These are phyloP conservation scores for Heliconius ethilla DNA, from an alignment of 2,888 invertebrate species.

Conservation along the genomic window DNA sequence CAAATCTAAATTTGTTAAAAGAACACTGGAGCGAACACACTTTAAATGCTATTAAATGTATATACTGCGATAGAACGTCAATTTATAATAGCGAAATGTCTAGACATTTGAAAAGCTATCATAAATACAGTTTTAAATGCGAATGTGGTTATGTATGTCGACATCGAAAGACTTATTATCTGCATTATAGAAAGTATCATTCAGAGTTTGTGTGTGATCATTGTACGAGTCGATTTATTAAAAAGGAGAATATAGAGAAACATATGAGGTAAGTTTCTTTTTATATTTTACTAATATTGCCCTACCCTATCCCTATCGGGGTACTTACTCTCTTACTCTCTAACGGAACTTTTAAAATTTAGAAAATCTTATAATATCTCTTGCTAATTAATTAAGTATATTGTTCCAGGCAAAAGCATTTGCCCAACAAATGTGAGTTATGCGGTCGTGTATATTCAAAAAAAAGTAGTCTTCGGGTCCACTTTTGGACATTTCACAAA, in stretches of 20 bases:
- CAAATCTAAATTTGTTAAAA: background rate
- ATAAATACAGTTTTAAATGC: background rate
- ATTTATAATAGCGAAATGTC: background rate
- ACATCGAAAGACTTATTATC: background rate
- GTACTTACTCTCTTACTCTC: too few species aligned
- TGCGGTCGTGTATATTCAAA: constrained; percentile 50
- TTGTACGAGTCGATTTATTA: background rate
- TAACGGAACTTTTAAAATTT: too few species aligned
- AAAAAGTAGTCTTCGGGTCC: constrained; percentile 47
- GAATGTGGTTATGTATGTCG: constrained; percentile 4
- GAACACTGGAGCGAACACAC: constrained; percentile 8
- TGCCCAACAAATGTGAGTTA: constrained; percentile 50
- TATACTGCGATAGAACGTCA: constrained; percentile 1
- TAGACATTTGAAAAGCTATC: background rate
- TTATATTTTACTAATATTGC: too few species aligned
- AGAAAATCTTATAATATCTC: too few species aligned
- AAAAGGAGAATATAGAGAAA: constrained; percentile 1
- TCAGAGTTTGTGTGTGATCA: constrained; percentile 1
- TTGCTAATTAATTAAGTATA: too few species aligned
- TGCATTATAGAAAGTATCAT: constrained; percentile 5
- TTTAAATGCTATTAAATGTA: background rate
- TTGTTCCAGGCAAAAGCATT: constrained; percentile 53
- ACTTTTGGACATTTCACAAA: constrained; percentile 50
- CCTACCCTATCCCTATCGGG: too few species aligned
- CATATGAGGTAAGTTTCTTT: constrained; percentile 13